Evolutionary conservation across 1,140 invertebrate species (phyloP).

Genomic region (Monomorium pharaonis): DNA sequence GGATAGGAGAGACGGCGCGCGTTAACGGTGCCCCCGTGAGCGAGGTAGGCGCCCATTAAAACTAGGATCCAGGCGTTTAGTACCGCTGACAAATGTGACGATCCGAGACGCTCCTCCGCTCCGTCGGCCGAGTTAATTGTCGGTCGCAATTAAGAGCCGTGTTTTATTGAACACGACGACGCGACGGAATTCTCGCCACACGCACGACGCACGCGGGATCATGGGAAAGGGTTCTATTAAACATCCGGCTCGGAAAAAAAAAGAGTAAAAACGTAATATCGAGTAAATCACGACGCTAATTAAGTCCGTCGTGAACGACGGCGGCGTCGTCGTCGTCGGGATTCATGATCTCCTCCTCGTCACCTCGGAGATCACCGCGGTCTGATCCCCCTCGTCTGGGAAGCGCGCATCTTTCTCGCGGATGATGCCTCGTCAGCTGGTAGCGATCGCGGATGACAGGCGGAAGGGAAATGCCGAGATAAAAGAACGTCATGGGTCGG

Average conservation of each 20-base stretch:
- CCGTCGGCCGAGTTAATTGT: slow-evolving; percentile 41
- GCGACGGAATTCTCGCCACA: neutral
- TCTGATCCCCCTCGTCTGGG: neutral
- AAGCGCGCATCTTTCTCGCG: too few species aligned
- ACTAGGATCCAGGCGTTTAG: slow-evolving; percentile 27
- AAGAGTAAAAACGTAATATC: slow-evolving; percentile 30
- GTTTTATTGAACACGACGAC: slow-evolving; percentile 43
- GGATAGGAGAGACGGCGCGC: slow-evolving; percentile 44
- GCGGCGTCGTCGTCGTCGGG: neutral
- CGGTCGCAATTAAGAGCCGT: slow-evolving; percentile 44
- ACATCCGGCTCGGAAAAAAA: neutral
- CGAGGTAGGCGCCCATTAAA: slow-evolving; percentile 30
- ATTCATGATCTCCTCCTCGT: neutral
- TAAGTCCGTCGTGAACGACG: neutral
- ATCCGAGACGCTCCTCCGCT: slow-evolving; percentile 1
- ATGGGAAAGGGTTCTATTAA: slow-evolving; percentile 52
- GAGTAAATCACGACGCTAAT: slow-evolving; percentile 41
- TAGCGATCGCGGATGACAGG: slow-evolving; percentile 20
- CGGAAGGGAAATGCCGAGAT: slow-evolving; percentile 20
- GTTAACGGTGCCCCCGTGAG: slow-evolving; percentile 43
- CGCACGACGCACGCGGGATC: slow-evolving; percentile 21
- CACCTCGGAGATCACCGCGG: neutral
- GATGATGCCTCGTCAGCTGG: neutral
- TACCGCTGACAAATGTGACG: slow-evolving; percentile 35
- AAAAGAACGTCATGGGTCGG: neutral